Evolutionary conservation across 2,113 vertebrate genomes (phyloP).

Genomic region (Motacilla tschutschensis): DNA sequence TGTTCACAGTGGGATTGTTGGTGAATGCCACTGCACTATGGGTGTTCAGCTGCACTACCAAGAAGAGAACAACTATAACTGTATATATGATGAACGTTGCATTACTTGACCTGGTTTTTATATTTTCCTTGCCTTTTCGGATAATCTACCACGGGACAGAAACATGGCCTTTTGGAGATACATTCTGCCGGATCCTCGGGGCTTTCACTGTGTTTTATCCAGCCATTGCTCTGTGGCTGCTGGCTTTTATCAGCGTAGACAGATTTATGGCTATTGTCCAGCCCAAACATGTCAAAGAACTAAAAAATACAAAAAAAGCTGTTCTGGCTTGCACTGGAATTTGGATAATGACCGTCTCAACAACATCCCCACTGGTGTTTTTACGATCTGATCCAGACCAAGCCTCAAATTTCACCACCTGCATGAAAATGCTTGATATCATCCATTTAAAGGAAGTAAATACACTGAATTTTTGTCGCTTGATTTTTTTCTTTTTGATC

Average conservation of each 20-base stretch:
- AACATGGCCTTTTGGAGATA: constrained; percentile 87
- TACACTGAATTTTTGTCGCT: constrained; percentile 80
- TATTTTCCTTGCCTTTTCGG: constrained; percentile 86
- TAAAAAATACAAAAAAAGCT: constrained; percentile 89
- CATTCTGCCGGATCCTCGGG: constrained; percentile 83
- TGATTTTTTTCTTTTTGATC: constrained; percentile 89
- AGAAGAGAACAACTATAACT: constrained; percentile 90
- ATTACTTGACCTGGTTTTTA: constrained; percentile 85
- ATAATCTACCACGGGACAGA: constrained; percentile 83
- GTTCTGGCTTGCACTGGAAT: constrained; percentile 79
- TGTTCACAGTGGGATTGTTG: constrained; percentile 82
- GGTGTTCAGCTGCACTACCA: constrained; percentile 96
- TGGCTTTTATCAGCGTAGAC: constrained; percentile 91
- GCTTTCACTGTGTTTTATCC: constrained; percentile 91
- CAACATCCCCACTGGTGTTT: constrained; percentile 81
- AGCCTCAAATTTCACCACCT: constrained; percentile 81
- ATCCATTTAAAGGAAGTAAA: constrained; percentile 81
- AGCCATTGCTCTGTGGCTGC: constrained; percentile 91
- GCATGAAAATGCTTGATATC: constrained; percentile 89
- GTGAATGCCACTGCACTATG: constrained; percentile 91
- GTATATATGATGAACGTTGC: constrained; percentile 97
- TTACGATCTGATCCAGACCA: constrained; percentile 79
- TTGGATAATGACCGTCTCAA: constrained; percentile 89
- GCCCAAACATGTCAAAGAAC: constrained; percentile 87
- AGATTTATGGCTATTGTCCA: constrained; percentile 95